Percentiles rank a stretch among this genome's conserved stretches.
Evolutionary conservation across 2,113 vertebrate genomes (phyloP).

Genomic region (Pelvicachromis taeniatus): DNA sequence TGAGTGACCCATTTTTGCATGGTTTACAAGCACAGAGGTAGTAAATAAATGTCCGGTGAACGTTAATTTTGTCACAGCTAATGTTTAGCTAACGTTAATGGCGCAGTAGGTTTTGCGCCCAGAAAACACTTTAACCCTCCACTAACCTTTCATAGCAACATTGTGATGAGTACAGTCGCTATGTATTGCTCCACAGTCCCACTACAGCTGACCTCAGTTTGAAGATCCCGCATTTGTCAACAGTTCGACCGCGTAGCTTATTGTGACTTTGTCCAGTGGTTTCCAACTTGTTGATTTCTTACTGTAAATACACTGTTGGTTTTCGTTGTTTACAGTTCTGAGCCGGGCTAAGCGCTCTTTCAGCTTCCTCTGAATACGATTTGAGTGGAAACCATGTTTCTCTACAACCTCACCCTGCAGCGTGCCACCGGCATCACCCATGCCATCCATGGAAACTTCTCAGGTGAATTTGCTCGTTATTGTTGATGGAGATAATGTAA

Average conservation of each 20-base stretch:
- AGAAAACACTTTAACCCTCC: neutral
- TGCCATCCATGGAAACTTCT: constrained; percentile 98
- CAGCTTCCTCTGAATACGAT: constrained; percentile 21
- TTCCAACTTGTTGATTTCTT: neutral
- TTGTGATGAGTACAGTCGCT: neutral
- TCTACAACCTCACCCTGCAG: constrained; percentile 95
- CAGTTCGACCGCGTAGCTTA: neutral
- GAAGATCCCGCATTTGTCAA: neutral
- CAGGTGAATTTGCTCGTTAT: constrained; percentile 74
- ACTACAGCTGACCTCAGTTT: neutral
- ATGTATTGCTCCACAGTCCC: neutral
- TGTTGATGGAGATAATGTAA: neutral
- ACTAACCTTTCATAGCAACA: neutral
- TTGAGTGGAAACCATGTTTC: constrained; percentile 81
- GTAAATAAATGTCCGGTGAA: neutral
- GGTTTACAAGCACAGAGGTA: neutral
- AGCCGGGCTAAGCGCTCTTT: constrained; percentile 12
- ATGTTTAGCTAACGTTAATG: constrained; percentile 9
- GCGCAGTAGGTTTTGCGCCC: neutral
- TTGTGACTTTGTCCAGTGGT: neutral
- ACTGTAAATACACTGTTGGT: neutral
- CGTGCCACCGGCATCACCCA: constrained; percentile 94
- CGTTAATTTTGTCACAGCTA: neutral
- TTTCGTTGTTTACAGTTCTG: neutral
- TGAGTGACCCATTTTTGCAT: rapidly evolving